These are phyloP conservation scores for Spondyliosoma cantharus DNA, from an alignment of 2,797 vertebrate species.

Conservation along the genomic window DNA sequence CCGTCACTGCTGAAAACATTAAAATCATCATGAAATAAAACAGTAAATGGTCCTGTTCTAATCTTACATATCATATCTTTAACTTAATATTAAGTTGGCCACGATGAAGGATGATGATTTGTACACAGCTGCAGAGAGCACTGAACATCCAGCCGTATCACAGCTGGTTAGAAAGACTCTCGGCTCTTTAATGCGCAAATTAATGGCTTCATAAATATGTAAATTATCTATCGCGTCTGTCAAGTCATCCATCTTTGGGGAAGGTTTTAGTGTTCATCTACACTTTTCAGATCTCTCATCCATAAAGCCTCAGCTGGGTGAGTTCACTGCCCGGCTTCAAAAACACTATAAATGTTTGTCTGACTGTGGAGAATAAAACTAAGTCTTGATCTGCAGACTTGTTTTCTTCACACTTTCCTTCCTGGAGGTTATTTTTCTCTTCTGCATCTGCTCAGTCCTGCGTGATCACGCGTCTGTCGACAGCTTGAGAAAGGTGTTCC, in stretches of 20 bases:
- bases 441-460: neutral
- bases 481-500: neutral
- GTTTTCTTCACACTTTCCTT: neutral
- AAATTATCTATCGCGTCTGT: neutral
- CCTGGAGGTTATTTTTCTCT: neutral
- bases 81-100: too few relatives aligned
- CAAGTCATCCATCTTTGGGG: constrained; percentile 1
- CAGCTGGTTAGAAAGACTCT: neutral
- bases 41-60: too few relatives aligned
- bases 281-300: neutral
- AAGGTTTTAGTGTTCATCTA: neutral
- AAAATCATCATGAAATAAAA: too few relatives aligned
- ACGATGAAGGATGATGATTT: too few relatives aligned
- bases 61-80: too few relatives aligned
- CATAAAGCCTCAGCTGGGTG: constrained; percentile 2
- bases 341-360: constrained; percentile 1
- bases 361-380: neutral
- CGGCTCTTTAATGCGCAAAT: neutral
- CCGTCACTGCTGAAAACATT: too few relatives aligned
- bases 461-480: neutral
- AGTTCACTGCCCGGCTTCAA: neutral
- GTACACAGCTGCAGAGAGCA: too few relatives aligned
- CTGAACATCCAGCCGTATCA: neutral
- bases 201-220: constrained; percentile 4
- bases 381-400: neutral